Evolutionary conservation across 2,888 invertebrate genomes (phyloP).

Genomic region (Drosophila eohydei): DNA sequence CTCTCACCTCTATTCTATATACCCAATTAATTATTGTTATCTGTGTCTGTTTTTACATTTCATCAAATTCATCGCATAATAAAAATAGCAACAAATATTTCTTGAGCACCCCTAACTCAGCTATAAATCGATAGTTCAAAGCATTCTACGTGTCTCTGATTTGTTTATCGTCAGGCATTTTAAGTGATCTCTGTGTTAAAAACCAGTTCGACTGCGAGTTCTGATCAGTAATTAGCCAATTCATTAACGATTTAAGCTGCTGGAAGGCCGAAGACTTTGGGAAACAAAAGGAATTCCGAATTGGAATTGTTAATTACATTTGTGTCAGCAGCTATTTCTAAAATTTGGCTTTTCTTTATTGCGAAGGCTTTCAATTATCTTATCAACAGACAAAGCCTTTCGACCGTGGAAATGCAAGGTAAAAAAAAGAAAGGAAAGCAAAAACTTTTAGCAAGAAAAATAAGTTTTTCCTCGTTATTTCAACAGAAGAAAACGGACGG

Average conservation of each 20-base stretch:
- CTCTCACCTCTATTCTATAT: background rate
- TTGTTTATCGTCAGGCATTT: background rate
- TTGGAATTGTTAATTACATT: slow-evolving; percentile 35
- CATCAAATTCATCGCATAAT: background rate
- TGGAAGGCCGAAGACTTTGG: background rate
- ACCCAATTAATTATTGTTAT: background rate
- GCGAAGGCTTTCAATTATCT: slow-evolving; percentile 49
- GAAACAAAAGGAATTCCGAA: slow-evolving; percentile 12
- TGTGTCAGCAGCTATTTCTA: slow-evolving; percentile 20
- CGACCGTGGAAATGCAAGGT: slow-evolving; percentile 25
- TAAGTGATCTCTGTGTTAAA: slow-evolving; percentile 14
- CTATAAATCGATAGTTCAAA: slow-evolving; percentile 3
- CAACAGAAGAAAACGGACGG: background rate
- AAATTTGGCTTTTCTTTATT: slow-evolving; percentile 5
- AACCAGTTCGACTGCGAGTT: slow-evolving; percentile 26
- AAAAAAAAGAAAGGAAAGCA: slow-evolving; percentile 20
- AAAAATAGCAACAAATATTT: background rate
- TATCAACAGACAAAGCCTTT: slow-evolving; percentile 48
- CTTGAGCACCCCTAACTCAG: background rate
- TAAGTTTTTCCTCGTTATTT: slow-evolving; percentile 3
- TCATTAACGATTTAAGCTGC: slow-evolving; percentile 22
- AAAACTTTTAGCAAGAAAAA: slow-evolving; percentile 8
- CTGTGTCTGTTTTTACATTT: background rate
- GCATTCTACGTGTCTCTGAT: background rate
- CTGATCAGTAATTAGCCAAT: slow-evolving; percentile 22